phyloP scores from a whole-genome alignment of 1,140 invertebrate species.

The Drosophila lini region DNA sequence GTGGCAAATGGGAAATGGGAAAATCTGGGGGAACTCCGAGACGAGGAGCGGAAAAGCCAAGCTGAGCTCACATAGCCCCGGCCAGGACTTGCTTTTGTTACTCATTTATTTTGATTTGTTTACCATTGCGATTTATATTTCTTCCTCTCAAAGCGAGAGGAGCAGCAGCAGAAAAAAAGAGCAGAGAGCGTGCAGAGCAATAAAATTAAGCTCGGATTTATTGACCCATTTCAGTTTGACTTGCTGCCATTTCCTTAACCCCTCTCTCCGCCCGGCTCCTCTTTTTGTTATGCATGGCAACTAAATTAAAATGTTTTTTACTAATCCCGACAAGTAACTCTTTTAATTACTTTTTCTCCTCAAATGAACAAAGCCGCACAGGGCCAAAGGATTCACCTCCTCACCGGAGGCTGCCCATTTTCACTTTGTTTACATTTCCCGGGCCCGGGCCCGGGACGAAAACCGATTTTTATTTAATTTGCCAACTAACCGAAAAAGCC shows the following conservation, averaged over 20 bases:
- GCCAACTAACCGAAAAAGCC: conserved; percentile 38
- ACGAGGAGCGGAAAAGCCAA: conserved; percentile 1
- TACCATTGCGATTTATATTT: conserved; percentile 83
- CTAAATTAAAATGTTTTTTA: conserved; percentile 80
- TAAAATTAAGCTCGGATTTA: conserved; percentile 83
- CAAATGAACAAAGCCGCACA: conserved; percentile 63
- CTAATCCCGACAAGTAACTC: conserved; percentile 80
- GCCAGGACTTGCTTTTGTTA: conserved; percentile 68
- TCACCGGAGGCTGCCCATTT: not conserved
- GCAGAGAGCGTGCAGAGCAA: conserved; percentile 62
- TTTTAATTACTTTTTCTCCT: conserved; percentile 81
- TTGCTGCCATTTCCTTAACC: conserved; percentile 43
- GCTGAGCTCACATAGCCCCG: conserved; percentile 29
- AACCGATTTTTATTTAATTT: conserved; percentile 45
- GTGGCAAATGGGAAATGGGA: conserved; percentile 9
- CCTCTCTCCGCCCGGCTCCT: conserved; percentile 6
- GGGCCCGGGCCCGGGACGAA: not conserved
- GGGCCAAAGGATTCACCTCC: conserved; percentile 29
- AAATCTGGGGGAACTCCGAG: conserved; percentile 2
- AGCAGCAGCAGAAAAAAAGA: conserved; percentile 22
- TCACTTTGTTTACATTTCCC: conserved; percentile 34
- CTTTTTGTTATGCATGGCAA: conserved; percentile 65
- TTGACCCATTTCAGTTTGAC: conserved; percentile 81
- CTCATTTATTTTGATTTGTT: conserved; percentile 83
- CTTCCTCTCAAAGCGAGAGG: conserved; percentile 49